These are phyloP conservation scores for Ptilorrhoa leucosticta DNA, from an alignment of 2,113 vertebrate genomes.

Conservation along the genomic window DNA sequence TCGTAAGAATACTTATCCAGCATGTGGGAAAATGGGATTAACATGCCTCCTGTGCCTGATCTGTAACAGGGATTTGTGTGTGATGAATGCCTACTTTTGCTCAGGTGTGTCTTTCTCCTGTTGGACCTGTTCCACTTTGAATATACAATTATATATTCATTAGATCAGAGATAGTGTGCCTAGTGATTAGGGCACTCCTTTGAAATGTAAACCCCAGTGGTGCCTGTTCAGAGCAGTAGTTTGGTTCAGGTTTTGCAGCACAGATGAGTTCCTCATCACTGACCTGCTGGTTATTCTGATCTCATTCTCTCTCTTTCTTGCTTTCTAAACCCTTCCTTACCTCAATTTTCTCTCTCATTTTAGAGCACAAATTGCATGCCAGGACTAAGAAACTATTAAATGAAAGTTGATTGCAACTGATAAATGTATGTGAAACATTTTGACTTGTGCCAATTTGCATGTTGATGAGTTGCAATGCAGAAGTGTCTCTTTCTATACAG, in stretches of 20 bases:
- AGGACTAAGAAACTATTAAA: constrained; percentile 20
- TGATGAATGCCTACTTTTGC: background rate
- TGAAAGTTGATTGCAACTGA: constrained; percentile 29
- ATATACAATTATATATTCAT: constrained; percentile 49
- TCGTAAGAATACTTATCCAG: background rate
- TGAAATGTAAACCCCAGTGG: constrained; percentile 40
- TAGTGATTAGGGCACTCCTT: constrained; percentile 30
- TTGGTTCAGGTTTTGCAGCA: constrained; percentile 36
- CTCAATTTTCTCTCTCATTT: constrained; percentile 11
- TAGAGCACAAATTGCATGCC: background rate
- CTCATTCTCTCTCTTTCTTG: background rate
- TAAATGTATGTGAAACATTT: constrained; percentile 53
- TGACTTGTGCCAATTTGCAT: constrained; percentile 40
- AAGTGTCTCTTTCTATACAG: background rate
- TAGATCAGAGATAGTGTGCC: constrained; percentile 33
- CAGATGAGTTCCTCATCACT: constrained; percentile 1
- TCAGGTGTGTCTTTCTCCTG: constrained; percentile 41
- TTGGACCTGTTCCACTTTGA: constrained; percentile 45
- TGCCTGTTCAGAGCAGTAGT: constrained; percentile 1
- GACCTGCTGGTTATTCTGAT: background rate
- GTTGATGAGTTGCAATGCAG: constrained; percentile 9
- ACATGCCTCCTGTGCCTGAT: background rate
- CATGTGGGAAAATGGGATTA: constrained; percentile 37
- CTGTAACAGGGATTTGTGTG: background rate
- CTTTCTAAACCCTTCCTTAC: constrained; percentile 5